Evolutionary conservation across 2,888 invertebrate genomes (phyloP), one percentile per base, ranked within the genome.

Genomic region (Oxyscelio sp.): DNA sequence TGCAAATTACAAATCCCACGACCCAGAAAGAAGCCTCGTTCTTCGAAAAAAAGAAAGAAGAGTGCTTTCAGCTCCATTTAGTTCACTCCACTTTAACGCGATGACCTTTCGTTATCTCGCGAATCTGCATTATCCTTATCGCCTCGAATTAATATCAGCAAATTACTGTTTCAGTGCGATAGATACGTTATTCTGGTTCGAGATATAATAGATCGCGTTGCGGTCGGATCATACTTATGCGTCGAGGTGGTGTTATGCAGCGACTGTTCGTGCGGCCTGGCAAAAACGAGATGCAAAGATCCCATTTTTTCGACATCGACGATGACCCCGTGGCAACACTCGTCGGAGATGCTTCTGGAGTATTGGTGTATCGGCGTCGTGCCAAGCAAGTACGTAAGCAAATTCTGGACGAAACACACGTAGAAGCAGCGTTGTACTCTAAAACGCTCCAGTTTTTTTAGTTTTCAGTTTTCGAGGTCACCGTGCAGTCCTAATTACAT

Each of bases 201-300:
- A 40, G 94, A 94, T 80, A 94, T 94, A 85, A 88, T 91, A 19
- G 92, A 93, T 50, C 90, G 92, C 74, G 88, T 91, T 19, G 83
- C 88, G 78, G 87, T 85, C 63, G 92, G 92, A 56, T 90, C 93
- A 54, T 92, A 89, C 70, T 95, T 98, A 90, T 97, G 97, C 93
- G 96, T 98, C 83, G 98, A 98, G 94, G 97, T 98, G 59, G 94
- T 97, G 79, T 95, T 98, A 80, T 96, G 96, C 85, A 96, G 97
- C 54, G 95, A 96, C 87, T 98, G 98, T 94, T 94, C 95, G 82
- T 96, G 96, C 89, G 93, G 94, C 59, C 86, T 92, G 71, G 87
- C 91, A 22, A 93, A 93, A 66, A 90, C 93, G 13, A 91, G 91
- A 68, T 90, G 90, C 88, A 93, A 92, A 80, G 89, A 93, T 80